Conservation (phyloP, 2,113 vertebrate genomes). For the Chunga burmeisteri region DNA sequence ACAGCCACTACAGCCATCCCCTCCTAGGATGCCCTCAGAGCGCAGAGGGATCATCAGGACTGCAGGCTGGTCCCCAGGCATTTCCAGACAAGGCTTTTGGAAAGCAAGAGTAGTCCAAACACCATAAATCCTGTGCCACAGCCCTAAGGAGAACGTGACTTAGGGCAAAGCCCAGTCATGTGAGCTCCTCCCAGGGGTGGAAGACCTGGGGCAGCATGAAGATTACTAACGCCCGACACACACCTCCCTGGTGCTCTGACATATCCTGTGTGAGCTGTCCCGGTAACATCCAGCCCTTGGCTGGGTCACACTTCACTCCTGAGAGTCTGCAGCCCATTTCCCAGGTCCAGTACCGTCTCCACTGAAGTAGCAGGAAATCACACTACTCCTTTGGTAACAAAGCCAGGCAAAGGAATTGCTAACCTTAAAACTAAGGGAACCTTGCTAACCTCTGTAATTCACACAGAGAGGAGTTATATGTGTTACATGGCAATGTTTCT, state of each 20-base stretch:
- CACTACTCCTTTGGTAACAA: background rate
- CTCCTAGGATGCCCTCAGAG: background rate
- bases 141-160: background rate
- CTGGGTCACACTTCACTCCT: background rate
- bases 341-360: background rate
- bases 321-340: background rate
- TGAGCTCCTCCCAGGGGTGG: background rate
- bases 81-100: background rate
- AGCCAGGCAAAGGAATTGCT: background rate
- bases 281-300: background rate
- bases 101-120: background rate
- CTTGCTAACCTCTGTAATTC: background rate
- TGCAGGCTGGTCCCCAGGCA: background rate
- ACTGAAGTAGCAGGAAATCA: background rate
- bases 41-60: background rate
- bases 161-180: background rate
- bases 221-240: background rate
- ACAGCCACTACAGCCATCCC: background rate
- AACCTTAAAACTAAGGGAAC: background rate
- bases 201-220: background rate
- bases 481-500: background rate
- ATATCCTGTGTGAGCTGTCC: background rate
- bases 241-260: background rate
- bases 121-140: background rate
- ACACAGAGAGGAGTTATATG: background rate